Conservation (phyloP, 2,113 vertebrate species). For the Asarcornis scutulata region DNA sequence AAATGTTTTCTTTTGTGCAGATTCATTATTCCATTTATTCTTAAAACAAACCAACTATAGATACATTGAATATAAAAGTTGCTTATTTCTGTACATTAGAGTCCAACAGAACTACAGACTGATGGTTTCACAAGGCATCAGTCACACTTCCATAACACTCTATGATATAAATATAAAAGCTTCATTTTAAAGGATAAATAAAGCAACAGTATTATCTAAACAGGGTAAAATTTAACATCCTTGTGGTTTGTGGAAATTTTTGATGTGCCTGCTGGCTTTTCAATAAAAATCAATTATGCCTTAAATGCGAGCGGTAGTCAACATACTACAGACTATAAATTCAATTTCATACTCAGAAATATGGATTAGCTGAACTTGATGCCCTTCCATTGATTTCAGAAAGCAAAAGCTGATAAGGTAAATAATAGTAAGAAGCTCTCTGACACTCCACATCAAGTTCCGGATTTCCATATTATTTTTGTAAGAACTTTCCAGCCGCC, state of each 20-base stretch:
- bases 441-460: slow-evolving; percentile 87
- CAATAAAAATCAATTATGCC: slow-evolving; percentile 96
- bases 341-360: slow-evolving; percentile 92
- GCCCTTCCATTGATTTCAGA: slow-evolving; percentile 89
- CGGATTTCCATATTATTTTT: slow-evolving; percentile 87
- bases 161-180: slow-evolving; percentile 84
- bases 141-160: slow-evolving; percentile 79
- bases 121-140: slow-evolving; percentile 77
- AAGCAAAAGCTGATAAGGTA: slow-evolving; percentile 89
- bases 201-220: slow-evolving; percentile 84
- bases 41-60: slow-evolving; percentile 73
- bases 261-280: slow-evolving; percentile 92
- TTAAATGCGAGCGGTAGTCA: slow-evolving; percentile 87
- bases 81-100: slow-evolving; percentile 56
- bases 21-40: slow-evolving; percentile 74
- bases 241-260: slow-evolving; percentile 87
- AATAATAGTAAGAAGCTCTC: slow-evolving; percentile 86
- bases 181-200: slow-evolving; percentile 86
- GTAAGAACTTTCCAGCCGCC: slow-evolving; percentile 82
- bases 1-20: slow-evolving; percentile 42
- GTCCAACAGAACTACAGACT: slow-evolving; percentile 68
- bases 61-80: slow-evolving; percentile 70
- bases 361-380: slow-evolving; percentile 90
- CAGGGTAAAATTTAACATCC: slow-evolving; percentile 89
- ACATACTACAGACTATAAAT: slow-evolving; percentile 90